Base-by-base conservation (phyloP, 1,140 invertebrate species). In the Pantala flavescens region DNA sequence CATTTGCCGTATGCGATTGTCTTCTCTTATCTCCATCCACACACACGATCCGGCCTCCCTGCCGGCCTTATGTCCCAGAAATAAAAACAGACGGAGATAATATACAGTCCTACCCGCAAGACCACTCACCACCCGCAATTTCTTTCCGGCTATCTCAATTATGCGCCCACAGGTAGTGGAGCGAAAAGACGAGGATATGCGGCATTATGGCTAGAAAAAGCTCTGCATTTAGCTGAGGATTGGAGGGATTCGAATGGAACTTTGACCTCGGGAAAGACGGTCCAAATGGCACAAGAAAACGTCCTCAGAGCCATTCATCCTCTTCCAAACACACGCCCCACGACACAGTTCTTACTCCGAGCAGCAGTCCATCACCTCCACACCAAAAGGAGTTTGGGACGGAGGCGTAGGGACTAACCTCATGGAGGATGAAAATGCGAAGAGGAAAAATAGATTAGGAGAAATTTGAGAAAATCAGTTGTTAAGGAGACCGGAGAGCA, bases 101-200 rank as follows among this genome's bases (percentile, higher is more conserved):
- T 63, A 63, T 63, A 63, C 49, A 63, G n/a, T 21, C n/a, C 14
- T 63, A 14, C 49, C 49, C 49, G 12, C 49, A 14, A 63, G 49
- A 63, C 49, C 49, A 63, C 49, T 36, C 49, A 63, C 49, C 49
- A 63, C 49, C 49, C 49, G 49, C 49, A 63, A 63, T 63, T 63
- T 63, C 49, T 19, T 16, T 21, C 49, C n/a, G n/a, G 12, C 49
- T 63, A 63, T 63, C 49, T 63, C 49, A 63, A 63, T 63, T 63
- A 63, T 63, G 49, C 49, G 2, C 16, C 49, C 12, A 21, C 49
- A 63, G 49, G 49, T 63, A 63, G 49, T 63, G 3, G 14, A 63
- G 49, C n/a, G 49, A 16, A 63, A 21, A 21, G 3, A 63, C 14
- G n/a, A 63, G 49, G n/a, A 21, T 7, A 63, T 7, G 5, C 49